These are phyloP conservation scores for Halyomorpha halys DNA, from an alignment of 1,140 invertebrate genomes.

Conservation along the genomic window DNA sequence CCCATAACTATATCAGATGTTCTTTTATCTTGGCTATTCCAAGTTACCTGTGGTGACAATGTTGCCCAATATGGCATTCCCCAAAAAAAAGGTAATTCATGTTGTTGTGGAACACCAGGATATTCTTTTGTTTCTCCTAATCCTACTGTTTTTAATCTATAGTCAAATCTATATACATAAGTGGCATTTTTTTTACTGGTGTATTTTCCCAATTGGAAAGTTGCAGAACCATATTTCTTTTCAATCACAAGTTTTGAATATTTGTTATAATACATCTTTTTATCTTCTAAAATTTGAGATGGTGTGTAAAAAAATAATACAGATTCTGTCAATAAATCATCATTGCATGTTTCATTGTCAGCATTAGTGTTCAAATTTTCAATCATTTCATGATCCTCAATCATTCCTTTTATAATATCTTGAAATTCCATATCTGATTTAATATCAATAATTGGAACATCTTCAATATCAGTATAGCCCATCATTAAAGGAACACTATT, in stretches of 20 bases:
- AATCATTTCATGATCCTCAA: constrained; percentile 45
- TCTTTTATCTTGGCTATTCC: constrained; percentile 63
- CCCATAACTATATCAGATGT: constrained; percentile 64
- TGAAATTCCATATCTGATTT: constrained; percentile 38
- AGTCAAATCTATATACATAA: constrained; percentile 64
- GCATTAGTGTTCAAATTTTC: constrained; percentile 38
- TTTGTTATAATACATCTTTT: constrained; percentile 44
- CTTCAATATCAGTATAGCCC: constrained; percentile 69
- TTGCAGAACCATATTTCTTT: constrained; percentile 57
- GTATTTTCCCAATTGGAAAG: constrained; percentile 51
- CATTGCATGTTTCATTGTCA: constrained; percentile 53
- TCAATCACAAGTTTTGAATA: constrained; percentile 60
- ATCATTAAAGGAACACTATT: constrained; percentile 53
- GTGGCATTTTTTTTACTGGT: constrained; percentile 45
- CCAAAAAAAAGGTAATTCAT: constrained; percentile 66
- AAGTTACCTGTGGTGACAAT: constrained; percentile 40
- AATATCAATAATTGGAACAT: constrained; percentile 46
- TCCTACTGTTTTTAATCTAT: constrained; percentile 52
- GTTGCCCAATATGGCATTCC: constrained; percentile 57
- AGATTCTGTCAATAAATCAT: constrained; percentile 57
- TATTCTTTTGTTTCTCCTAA: constrained; percentile 54
- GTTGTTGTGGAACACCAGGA: constrained; percentile 65
- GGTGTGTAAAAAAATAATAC: constrained; percentile 62
- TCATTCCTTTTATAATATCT: constrained; percentile 38
- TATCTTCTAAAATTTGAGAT: constrained; percentile 46